These are phyloP conservation scores for Meiosimyza platycephala DNA, from an alignment of 2,888 invertebrate species.

Conservation along the genomic window DNA sequence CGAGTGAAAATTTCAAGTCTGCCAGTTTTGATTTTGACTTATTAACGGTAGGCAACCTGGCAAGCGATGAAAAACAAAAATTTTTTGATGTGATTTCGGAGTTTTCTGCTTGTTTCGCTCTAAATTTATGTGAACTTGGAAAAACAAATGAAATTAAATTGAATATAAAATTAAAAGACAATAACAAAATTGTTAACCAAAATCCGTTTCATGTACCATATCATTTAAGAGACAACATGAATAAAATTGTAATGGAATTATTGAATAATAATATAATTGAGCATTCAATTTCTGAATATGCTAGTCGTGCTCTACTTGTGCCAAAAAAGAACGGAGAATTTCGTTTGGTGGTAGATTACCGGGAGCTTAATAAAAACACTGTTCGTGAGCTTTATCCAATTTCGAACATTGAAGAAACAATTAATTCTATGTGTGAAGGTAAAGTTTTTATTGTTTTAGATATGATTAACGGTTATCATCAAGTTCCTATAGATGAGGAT, in stretches of 20 bases:
- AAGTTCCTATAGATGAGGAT: slow-evolving; percentile 22
- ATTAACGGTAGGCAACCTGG: no score
- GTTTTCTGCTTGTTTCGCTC: no score
- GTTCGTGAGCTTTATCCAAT: slow-evolving; percentile 14
- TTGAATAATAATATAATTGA: no score
- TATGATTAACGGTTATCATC: slow-evolving; percentile 35
- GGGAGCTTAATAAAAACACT: slow-evolving; percentile 8
- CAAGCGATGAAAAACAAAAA: no score
- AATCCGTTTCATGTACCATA: slow-evolving; percentile 33
- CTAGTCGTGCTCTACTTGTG: background rate
- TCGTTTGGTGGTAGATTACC: slow-evolving; percentile 26
- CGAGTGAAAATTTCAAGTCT: no score
- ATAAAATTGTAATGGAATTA: no score
- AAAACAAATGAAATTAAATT: background rate
- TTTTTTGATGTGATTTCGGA: no score
- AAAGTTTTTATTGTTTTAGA: slow-evolving; percentile 36
- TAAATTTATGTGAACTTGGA: no score
- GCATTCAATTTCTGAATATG: slow-evolving; percentile 1
- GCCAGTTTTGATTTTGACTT: no score
- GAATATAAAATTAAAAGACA: slow-evolving; percentile 19
- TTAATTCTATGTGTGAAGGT: slow-evolving; percentile 25
- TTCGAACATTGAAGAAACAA: slow-evolving; percentile 33
- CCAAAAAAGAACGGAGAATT: slow-evolving; percentile 23
- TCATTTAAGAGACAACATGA: background rate
- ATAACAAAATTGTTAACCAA: slow-evolving; percentile 4